Base-by-base conservation (phyloP, 2,113 vertebrate species). In the Oryzias woworae region DNA sequence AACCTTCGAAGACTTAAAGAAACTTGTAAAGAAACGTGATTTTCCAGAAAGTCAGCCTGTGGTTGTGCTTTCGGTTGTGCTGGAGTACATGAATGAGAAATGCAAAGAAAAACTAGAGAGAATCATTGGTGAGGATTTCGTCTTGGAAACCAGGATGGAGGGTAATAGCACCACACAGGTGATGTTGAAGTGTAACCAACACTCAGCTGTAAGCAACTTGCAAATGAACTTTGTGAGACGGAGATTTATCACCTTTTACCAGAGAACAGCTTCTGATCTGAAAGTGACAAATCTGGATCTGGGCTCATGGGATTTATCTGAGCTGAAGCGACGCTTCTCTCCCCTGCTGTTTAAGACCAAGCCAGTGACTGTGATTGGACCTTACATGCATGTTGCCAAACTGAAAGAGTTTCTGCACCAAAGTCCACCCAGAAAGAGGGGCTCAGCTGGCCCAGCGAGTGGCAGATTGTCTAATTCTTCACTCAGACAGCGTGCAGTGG, bases 181-280 rank as follows among this genome's bases (percentile, higher is more conserved):
- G 52, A 67, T 7, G 0, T 73, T 88, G 17, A 65, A 49, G 51
- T 26, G 53, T 0, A 6, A 0, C 1, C 0, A 10, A 3, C 6
- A 0, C 1, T 52, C 28, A 0, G 5, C 7, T 12, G 14, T 3
- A 20, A 16, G 50, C 54, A 6, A 41, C 1, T 5, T 18, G 4
- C 52, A 14, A 0, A 58, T 45, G 28, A 64, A 68, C 6, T 63
- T 58, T 3, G 80, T 83, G 60, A 82, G 70, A 59, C 85, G 89
- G 61, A 23, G 79, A 46, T 92, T 92, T 56, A 54, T 92, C 55
- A 80, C 79, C 0, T 84, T 91, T 36, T 91, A 90, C 76, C 92
- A 92, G 71, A 87, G 85, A 44, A 78, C 80, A 0, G 88, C 86
- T 1, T 85, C 85, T 0, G 83, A 87, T 51, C 64, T 92, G 23